Evolutionary conservation across 2,888 invertebrate species (phyloP).

Genomic region (Hedya salicella): DNA sequence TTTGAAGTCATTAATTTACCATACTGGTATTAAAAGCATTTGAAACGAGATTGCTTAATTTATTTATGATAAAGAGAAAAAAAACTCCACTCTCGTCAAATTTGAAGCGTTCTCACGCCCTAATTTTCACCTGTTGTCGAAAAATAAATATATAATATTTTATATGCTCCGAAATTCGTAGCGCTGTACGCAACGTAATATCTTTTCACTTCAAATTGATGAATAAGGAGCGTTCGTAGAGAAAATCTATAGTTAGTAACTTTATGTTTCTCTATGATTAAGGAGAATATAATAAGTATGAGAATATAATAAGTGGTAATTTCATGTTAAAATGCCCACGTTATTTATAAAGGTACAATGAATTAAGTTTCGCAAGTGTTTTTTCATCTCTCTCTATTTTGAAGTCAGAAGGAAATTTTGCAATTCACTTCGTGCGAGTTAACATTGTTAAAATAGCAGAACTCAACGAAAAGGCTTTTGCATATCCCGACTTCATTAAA

Average conservation of each 20-base stretch:
- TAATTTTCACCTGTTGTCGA: not conserved
- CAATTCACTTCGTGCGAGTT: not conserved
- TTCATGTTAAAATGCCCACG: too few species aligned
- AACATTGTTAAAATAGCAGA: not conserved
- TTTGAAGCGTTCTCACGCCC: not conserved
- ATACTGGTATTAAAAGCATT: conserved; percentile 6
- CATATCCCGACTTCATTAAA: conserved; percentile 1
- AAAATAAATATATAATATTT: not conserved
- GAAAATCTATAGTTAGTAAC: too few species aligned
- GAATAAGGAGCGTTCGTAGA: too few species aligned
- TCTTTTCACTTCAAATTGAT: too few species aligned
- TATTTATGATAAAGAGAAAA: not conserved
- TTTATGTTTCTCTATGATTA: too few species aligned
- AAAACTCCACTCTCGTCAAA: not conserved
- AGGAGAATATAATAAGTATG: too few species aligned
- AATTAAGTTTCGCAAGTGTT: too few species aligned
- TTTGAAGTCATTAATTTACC: conserved; percentile 7
- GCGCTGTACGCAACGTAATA: not conserved
- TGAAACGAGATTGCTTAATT: not conserved
- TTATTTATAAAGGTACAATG: too few species aligned
- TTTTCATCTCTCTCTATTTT: too few species aligned
- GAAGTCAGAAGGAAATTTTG: not conserved
- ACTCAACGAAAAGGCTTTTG: not conserved
- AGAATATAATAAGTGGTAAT: too few species aligned
- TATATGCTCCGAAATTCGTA: not conserved